These are phyloP conservation scores for Natator depressus DNA, from an alignment of 2,113 vertebrate genomes.

Conservation along the genomic window DNA sequence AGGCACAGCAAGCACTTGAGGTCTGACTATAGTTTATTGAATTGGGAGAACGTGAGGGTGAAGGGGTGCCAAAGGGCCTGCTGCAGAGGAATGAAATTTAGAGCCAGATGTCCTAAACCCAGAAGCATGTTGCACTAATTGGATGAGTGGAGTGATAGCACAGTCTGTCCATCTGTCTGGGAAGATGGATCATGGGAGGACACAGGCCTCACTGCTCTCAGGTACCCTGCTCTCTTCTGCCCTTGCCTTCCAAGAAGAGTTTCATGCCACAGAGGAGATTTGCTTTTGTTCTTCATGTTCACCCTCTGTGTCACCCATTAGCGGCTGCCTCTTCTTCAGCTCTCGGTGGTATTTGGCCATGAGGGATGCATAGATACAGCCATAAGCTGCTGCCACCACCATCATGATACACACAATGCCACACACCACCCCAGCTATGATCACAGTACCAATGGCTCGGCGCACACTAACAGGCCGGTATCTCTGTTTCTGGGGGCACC, in stretches of 20 bases:
- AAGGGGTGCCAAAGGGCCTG: conserved; percentile 51
- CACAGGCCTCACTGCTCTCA: conserved; percentile 69
- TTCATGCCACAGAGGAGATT: conserved; percentile 96
- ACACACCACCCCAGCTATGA: conserved; percentile 96
- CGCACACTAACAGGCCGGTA: conserved; percentile 93
- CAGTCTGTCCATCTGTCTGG: conserved; percentile 60
- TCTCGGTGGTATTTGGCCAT: conserved; percentile 99
- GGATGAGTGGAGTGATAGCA: conserved; percentile 65
- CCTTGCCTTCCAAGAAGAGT: conserved; percentile 43
- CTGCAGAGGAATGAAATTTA: conserved; percentile 41
- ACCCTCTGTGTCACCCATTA: conserved; percentile 95
- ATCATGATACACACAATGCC: conserved; percentile 99
- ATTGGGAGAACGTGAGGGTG: conserved; percentile 58
- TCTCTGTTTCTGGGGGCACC: conserved; percentile 85
- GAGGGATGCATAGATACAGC: conserved; percentile 97
- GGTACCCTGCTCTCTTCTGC: conserved; percentile 57
- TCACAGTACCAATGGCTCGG: conserved; percentile 95
- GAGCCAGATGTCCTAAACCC: conserved; percentile 56
- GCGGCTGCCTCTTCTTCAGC: conserved; percentile 95
- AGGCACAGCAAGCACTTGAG: conserved; percentile 69
- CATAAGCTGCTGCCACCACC: conserved; percentile 96
- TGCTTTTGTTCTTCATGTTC: conserved; percentile 96
- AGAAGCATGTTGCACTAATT: conserved; percentile 65
- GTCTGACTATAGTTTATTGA: conserved; percentile 75
- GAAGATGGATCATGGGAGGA: conserved; percentile 47